These are phyloP conservation scores for Nowickia ferox DNA, from an alignment of 2,888 invertebrate genomes.

Conservation along the genomic window DNA sequence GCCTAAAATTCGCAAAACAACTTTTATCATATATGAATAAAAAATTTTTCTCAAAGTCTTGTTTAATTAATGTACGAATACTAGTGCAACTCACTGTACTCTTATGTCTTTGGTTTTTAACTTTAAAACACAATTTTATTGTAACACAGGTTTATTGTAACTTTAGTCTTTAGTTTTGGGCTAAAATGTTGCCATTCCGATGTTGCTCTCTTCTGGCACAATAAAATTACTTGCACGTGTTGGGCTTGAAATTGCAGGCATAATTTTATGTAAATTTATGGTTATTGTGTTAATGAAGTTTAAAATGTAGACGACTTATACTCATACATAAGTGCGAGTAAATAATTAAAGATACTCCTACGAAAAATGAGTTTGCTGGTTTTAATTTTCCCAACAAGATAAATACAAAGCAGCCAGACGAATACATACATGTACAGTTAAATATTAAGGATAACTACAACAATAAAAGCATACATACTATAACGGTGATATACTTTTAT, in stretches of 20 bases:
- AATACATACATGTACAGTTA: neutral
- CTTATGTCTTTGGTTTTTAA: neutral
- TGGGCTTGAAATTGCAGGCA: conserved; percentile 47
- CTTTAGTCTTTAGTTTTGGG: conserved; percentile 26
- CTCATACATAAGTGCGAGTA: neutral
- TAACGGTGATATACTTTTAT: neutral
- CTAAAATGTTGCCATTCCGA: conserved; percentile 30
- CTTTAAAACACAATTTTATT: conserved; percentile 40
- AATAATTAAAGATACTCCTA: neutral
- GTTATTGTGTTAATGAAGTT: conserved; percentile 64
- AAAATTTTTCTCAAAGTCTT: too few species aligned
- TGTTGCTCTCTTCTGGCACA: neutral
- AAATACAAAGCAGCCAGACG: neutral
- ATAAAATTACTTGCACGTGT: too few species aligned
- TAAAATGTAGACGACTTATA: neutral
- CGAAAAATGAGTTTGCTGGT: neutral
- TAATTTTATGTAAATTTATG: conserved; percentile 70
- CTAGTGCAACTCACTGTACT: neutral
- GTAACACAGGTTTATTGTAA: neutral
- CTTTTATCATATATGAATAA: too few species aligned
- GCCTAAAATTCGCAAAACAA: too few species aligned
- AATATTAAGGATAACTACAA: neutral
- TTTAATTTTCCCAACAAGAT: conserved; percentile 12
- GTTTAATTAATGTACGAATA: neutral
- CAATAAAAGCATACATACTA: neutral